These are phyloP conservation scores for Pseudoatta argentina DNA, from an alignment of 1,140 invertebrate genomes.

Conservation along the genomic window DNA sequence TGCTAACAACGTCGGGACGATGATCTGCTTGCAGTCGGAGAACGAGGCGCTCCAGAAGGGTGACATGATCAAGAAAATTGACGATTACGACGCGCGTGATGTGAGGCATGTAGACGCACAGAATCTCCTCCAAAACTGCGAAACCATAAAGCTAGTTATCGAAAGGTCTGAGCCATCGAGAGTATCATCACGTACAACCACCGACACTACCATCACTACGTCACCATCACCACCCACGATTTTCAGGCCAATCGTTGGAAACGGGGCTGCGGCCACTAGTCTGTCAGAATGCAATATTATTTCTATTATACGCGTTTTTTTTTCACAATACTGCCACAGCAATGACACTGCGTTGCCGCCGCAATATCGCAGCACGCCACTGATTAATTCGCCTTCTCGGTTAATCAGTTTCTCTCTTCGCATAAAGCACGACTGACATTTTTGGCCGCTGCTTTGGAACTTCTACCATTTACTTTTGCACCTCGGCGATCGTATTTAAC, in stretches of 20 bases:
- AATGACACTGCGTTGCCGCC: constrained; percentile 33
- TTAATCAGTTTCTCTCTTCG: constrained; percentile 33
- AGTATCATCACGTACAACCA: constrained; percentile 71
- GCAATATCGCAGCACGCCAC: constrained; percentile 1
- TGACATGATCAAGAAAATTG: constrained; percentile 96
- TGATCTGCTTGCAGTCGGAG: constrained; percentile 88
- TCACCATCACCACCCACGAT: constrained; percentile 88
- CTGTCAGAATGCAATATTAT: constrained; percentile 81
- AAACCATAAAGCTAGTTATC: constrained; percentile 87
- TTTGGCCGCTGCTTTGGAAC: constrained; percentile 21
- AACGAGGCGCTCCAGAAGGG: constrained; percentile 94
- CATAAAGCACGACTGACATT: constrained; percentile 60
- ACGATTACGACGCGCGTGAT: constrained; percentile 94
- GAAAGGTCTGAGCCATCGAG: constrained; percentile 87
- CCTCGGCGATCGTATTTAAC: constrained; percentile 47
- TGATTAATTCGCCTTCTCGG: constrained; percentile 52
- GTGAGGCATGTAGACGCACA: constrained; percentile 96
- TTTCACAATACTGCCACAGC: background rate
- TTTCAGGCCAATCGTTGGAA: constrained; percentile 81
- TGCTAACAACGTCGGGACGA: background rate
- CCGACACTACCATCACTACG: constrained; percentile 61
- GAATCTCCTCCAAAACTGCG: constrained; percentile 94
- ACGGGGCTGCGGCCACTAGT: constrained; percentile 80
- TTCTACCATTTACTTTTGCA: constrained; percentile 30
- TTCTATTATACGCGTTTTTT: constrained; percentile 60